Percentiles rank a stretch among this genome's conserved stretches.
Evolutionary conservation across 1,140 invertebrate genomes (phyloP).

Genomic region (Myzus persicae): DNA sequence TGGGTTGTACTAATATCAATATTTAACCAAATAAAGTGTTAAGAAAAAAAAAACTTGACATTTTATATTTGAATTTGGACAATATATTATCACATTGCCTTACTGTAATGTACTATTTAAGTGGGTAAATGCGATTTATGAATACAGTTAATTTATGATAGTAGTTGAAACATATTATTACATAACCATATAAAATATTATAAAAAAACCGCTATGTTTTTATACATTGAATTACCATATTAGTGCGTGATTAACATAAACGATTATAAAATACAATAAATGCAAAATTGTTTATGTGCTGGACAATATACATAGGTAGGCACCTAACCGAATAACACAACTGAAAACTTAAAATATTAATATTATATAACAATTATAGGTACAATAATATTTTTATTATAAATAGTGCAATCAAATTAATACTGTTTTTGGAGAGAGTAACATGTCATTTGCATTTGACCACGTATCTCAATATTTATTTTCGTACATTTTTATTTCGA

Average conservation of each 20-base stretch:
- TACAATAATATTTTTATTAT: no score
- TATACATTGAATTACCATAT: not conserved
- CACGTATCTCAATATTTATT: not conserved
- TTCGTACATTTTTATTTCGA: not conserved
- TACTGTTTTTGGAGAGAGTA: not conserved
- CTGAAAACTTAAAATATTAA: not conserved
- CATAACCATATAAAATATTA: not conserved
- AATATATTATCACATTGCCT: not conserved
- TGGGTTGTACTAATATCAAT: not conserved
- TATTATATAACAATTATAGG: no score
- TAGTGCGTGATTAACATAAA: not conserved
- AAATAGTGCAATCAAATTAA: no score
- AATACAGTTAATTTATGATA: not conserved
- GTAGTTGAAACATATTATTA: not conserved
- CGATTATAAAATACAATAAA: not conserved
- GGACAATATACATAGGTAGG: rapidly evolving
- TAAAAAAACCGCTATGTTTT: not conserved
- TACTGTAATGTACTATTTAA: not conserved
- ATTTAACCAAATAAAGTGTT: not conserved
- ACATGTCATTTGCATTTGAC: not conserved
- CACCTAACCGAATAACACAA: not conserved
- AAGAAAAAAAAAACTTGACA: not conserved
- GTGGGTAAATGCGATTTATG: not conserved
- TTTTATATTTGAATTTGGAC: not conserved
- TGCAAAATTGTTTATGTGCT: no score